Base-by-base conservation (phyloP, 2,888 invertebrate species). In the Hartigia nigra region DNA sequence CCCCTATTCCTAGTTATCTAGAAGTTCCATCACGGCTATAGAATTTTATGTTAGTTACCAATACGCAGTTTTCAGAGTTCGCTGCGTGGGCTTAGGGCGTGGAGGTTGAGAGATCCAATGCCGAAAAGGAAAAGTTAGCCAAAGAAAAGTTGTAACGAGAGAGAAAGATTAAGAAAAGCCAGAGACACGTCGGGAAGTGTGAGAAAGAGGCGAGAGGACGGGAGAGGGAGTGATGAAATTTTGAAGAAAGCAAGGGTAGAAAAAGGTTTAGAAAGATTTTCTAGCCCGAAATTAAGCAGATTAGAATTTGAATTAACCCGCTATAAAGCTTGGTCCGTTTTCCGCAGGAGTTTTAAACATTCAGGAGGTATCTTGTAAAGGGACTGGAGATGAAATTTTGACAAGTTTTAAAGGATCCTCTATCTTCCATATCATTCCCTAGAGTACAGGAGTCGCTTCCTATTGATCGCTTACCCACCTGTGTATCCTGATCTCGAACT, bases 321-420 rank as follows among this genome's bases (percentile, higher is more conserved):
- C 23, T 4, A 76, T 55, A 32, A 76, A 76, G 31, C 39, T 32
- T 31, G 12, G 5, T 23, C 12, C 3, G 35, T 39, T 76, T 55
- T 76, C 76, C 12, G 32, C 31, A 76, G 74, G 77, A 37, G 74
- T 75, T 72, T 70, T 70, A 76, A 76, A 79, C 55, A 81, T 81
- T 77, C 77, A 81, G 72, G 75, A 79, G 76, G 75, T 31, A 74
- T 37, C 36, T 69, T 23, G 23, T 23, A 23, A 23, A 39, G 39
- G 39, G 23, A 0, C 1, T 39, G 14, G 14, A 14, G 39, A 39
- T 0, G 1, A 23, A 39, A 39, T 39, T 39, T 23, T 5, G 14
- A 39, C 0, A 39, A 39, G 5, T 23, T 55, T 55, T 23, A 23
- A 55, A 55, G 23, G 55, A 55, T 0, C 55, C 1, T 55, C 39